phyloP scores from a whole-genome alignment of 2,797 vertebrate species.

The Lepilemur septentrionalis region DNA sequence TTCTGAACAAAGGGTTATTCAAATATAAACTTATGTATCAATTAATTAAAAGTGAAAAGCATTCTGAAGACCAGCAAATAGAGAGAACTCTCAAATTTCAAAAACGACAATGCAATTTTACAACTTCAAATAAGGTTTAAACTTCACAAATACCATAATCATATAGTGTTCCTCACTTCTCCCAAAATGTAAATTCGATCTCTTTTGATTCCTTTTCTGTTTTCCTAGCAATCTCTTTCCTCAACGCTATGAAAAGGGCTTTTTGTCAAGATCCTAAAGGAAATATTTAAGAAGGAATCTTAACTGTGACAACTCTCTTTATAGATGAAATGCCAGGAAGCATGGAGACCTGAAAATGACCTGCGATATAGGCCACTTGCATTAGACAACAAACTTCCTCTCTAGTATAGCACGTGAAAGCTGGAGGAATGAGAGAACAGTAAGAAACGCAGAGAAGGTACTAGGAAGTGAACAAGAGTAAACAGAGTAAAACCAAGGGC shows the following conservation, averaged over 20 bases:
- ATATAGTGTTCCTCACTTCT: neutral
- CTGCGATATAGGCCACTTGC: neutral
- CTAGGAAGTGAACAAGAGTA: neutral
- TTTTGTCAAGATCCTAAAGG: neutral
- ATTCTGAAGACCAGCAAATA: conserved; percentile 23
- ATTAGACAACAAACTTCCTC: neutral
- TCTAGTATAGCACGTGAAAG: neutral
- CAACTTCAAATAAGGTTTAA: neutral
- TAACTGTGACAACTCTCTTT: neutral
- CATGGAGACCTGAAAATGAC: neutral
- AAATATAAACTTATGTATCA: neutral
- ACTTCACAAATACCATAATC: neutral
- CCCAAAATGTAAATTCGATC: neutral
- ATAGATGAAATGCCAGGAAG: conserved; percentile 8
- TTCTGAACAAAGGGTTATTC: neutral
- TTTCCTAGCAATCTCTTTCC: conserved; percentile 12
- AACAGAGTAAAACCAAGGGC: neutral
- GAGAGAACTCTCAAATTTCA: conserved; percentile 25
- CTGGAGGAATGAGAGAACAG: neutral
- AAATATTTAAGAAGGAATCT: neutral
- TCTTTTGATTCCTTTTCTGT: conserved; percentile 3
- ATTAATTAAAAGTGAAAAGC: conserved; percentile 41
- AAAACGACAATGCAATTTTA: conserved; percentile 5
- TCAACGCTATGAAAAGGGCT: conserved; percentile 11
- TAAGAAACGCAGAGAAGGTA: neutral